Conservation (phyloP, 1,140 invertebrate genomes). For the Drosophila erecta region DNA sequence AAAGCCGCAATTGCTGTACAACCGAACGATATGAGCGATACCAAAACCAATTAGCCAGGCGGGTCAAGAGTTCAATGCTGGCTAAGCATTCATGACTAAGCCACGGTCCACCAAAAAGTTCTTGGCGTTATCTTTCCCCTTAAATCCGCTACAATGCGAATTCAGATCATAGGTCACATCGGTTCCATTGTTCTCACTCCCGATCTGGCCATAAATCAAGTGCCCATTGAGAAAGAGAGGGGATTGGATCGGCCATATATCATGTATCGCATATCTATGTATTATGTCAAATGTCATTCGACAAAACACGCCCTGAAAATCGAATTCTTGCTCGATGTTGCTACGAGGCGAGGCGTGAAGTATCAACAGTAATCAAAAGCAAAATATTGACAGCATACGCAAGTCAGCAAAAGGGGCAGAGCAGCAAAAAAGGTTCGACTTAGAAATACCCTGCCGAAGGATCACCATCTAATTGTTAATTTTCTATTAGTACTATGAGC, state of each 20-base stretch:
- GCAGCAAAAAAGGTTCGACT: slow-evolving; percentile 15
- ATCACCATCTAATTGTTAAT: background rate
- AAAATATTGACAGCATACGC: slow-evolving; percentile 71
- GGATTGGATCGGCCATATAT: slow-evolving; percentile 14
- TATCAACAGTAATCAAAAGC: slow-evolving; percentile 69
- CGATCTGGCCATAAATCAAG: slow-evolving; percentile 53
- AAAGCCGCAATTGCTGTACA: slow-evolving; percentile 64
- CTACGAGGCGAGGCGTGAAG: slow-evolving; percentile 70
- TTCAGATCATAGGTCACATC: slow-evolving; percentile 54
- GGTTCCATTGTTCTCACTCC: slow-evolving; percentile 34
- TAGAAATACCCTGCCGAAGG: slow-evolving; percentile 14
- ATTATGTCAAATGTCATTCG: slow-evolving; percentile 63
- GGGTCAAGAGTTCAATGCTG: slow-evolving; percentile 76
- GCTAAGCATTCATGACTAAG: slow-evolving; percentile 30
- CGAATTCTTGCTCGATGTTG: slow-evolving; percentile 27
- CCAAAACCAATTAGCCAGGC: slow-evolving; percentile 68
- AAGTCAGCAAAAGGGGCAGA: slow-evolving; percentile 17
- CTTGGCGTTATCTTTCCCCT: slow-evolving; percentile 29
- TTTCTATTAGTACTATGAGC: too few relatives aligned
- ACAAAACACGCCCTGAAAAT: slow-evolving; percentile 57
- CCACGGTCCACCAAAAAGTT: slow-evolving; percentile 12
- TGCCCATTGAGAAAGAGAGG: slow-evolving; percentile 1
- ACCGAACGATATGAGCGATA: slow-evolving; percentile 49
- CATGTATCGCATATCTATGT: slow-evolving; percentile 49
- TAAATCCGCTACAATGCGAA: slow-evolving; percentile 47